Evolutionary conservation across 2,888 invertebrate genomes (phyloP).

Genomic region (Dendrolimus houi): DNA sequence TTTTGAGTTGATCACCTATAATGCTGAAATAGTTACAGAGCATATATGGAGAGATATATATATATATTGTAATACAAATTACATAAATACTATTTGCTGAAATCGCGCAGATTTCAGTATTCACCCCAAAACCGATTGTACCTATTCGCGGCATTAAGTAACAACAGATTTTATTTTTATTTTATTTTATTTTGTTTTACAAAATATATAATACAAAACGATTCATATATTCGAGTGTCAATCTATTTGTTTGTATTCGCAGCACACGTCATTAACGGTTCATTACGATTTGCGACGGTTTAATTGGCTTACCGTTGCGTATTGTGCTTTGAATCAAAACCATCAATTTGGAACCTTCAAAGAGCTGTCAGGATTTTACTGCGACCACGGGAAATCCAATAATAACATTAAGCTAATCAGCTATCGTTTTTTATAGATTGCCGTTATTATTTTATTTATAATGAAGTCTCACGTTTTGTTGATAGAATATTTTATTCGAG

Average conservation of each 20-base stretch:
- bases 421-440: no score
- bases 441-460: background rate
- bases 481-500: background rate
- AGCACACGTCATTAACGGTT: constrained; percentile 60
- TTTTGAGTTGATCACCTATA: no score
- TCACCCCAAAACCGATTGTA: no score
- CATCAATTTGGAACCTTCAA: constrained; percentile 35
- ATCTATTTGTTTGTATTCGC: constrained; percentile 48
- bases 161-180: no score
- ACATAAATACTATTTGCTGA: no score
- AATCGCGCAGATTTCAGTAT: no score
- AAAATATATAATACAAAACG: no score
- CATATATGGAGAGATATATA: no score
- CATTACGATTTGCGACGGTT: constrained; percentile 55
- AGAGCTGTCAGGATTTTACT: constrained; percentile 21
- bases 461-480: background rate
- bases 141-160: no score
- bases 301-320: constrained; percentile 63
- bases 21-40: no score
- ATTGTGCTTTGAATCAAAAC: constrained; percentile 57
- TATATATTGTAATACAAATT: no score
- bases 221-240: background rate
- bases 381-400: constrained; percentile 1
- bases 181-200: no score
- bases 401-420: background rate